These are phyloP conservation scores for Nomada flava DNA, from an alignment of 2,888 invertebrate species.

Conservation along the genomic window DNA sequence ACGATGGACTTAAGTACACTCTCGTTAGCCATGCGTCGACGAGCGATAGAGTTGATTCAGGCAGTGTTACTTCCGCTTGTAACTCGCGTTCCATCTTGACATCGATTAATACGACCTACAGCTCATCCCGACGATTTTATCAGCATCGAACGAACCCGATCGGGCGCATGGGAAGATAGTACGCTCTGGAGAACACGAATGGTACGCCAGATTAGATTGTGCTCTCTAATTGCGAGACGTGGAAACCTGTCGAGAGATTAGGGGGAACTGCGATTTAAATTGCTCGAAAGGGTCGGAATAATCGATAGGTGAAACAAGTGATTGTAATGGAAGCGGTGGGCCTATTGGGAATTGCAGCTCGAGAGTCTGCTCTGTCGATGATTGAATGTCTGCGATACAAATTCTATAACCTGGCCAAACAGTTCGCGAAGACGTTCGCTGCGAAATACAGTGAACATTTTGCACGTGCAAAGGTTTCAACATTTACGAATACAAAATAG, in stretches of 20 bases:
- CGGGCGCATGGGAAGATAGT: not conserved
- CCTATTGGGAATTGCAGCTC: too few relatives aligned
- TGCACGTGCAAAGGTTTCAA: too few relatives aligned
- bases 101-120: not conserved
- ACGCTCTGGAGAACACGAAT: not conserved
- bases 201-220: not conserved
- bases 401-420: too few relatives aligned
- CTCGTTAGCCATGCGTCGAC: constrained; percentile 59
- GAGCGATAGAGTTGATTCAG: constrained; percentile 32
- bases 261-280: not conserved
- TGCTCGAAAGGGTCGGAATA: not conserved
- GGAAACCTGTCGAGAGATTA: not conserved
- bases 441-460: too few relatives aligned
- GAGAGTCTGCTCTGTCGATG: too few relatives aligned
- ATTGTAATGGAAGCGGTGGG: too few relatives aligned
- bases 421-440: too few relatives aligned
- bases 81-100: constrained; percentile 13
- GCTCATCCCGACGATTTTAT: not conserved
- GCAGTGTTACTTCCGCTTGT: constrained; percentile 18
- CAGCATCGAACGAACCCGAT: not conserved
- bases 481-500: too few relatives aligned
- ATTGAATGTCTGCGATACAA: too few relatives aligned
- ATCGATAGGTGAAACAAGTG: too few relatives aligned
- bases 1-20: constrained; percentile 65
- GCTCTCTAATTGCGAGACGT: not conserved